These are phyloP conservation scores for Macrosoma leucophasiata DNA, from an alignment of 2,888 invertebrate species.

Conservation along the genomic window DNA sequence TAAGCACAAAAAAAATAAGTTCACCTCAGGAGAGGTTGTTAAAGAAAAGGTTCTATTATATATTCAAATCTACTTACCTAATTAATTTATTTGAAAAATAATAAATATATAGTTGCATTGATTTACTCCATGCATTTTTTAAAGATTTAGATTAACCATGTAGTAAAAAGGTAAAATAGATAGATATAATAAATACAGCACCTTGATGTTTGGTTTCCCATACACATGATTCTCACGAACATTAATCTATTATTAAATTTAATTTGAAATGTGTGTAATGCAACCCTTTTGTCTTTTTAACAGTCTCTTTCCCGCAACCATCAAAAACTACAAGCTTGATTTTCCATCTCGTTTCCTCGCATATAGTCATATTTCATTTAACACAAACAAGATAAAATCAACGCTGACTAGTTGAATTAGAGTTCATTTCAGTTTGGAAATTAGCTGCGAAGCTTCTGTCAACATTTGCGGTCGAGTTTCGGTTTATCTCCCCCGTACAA, in stretches of 20 bases:
- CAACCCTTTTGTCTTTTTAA: slow-evolving; percentile 31
- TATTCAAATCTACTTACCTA: too few species aligned
- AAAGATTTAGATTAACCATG: too few species aligned
- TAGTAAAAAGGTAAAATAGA: too few species aligned
- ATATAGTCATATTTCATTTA: slow-evolving; percentile 16
- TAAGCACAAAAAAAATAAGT: too few species aligned
- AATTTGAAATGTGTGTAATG: slow-evolving; percentile 26
- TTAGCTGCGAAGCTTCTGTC: slow-evolving; percentile 42
- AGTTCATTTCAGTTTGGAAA: slow-evolving; percentile 30
- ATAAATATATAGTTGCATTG: too few species aligned
- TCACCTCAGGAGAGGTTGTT: too few species aligned
- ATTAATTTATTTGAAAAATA: too few species aligned
- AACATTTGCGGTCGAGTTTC: slow-evolving; percentile 65
- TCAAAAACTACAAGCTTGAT: slow-evolving; percentile 34
- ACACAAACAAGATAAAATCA: slow-evolving; percentile 32
- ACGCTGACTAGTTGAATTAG: slow-evolving; percentile 24
- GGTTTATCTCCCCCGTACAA: slow-evolving; percentile 68
- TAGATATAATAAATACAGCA: too few species aligned
- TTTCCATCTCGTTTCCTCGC: slow-evolving; percentile 46
- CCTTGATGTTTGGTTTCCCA: too few species aligned
- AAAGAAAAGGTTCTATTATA: too few species aligned
- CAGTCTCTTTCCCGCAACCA: slow-evolving; percentile 37
- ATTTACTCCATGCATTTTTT: too few species aligned
- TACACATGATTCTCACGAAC: too few species aligned
- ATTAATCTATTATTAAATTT: slow-evolving; percentile 24